These are phyloP conservation scores for Acholoe squamosa DNA, from an alignment of 2,888 invertebrate species.

Conservation along the genomic window DNA sequence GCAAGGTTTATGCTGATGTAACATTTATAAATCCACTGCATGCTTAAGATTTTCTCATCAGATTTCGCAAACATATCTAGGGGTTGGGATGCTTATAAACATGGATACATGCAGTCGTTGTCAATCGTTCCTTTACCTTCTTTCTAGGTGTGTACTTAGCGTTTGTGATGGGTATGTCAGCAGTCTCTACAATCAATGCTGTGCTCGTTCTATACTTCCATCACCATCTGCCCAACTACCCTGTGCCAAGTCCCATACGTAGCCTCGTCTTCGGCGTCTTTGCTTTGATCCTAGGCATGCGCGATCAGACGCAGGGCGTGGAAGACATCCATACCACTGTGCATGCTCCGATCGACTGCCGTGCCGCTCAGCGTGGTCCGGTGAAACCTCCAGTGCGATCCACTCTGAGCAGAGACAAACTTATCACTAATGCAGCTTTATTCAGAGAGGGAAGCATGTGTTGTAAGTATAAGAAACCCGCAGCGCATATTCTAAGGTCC, in stretches of 20 bases:
- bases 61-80: too few species aligned
- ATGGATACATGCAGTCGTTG: too few species aligned
- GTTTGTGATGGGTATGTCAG: conserved; percentile 66
- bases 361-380: background rate
- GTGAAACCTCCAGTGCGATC: background rate
- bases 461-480: background rate
- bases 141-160: conserved; percentile 65
- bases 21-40: too few species aligned
- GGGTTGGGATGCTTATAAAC: too few species aligned
- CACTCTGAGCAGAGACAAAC: background rate
- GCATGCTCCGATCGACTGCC: background rate
- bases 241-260: background rate
- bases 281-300: conserved; percentile 62
- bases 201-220: conserved; percentile 66
- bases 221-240: conserved; percentile 60
- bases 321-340: background rate
- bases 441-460: background rate
- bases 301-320: background rate
- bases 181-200: conserved; percentile 60
- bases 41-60: too few species aligned
- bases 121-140: background rate
- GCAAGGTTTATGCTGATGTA: too few species aligned
- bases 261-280: conserved; percentile 62
- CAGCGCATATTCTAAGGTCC: background rate
- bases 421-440: background rate